Conservation (phyloP, 2,113 vertebrate species). For the Pomatorhinus ruficollis region DNA sequence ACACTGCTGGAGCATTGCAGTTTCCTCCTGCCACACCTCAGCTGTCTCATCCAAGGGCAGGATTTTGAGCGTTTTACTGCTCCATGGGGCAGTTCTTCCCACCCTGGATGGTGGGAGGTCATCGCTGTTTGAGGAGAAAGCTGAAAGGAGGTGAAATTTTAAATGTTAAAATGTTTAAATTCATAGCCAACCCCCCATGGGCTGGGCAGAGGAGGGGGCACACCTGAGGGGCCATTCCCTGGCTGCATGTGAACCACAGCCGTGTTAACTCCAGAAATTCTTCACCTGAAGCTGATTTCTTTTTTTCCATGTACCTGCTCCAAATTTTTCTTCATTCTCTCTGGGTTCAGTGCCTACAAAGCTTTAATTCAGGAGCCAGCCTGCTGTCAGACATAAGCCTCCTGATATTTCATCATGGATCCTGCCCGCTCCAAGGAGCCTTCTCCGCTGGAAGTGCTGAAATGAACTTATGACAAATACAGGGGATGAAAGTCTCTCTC, state of each 20-base stretch:
- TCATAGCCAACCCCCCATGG: not conserved
- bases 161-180: not conserved
- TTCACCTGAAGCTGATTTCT: not conserved
- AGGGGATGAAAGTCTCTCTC: slow-evolving; percentile 15
- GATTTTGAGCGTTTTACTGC: not conserved
- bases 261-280: accelerated
- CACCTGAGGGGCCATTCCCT: not conserved
- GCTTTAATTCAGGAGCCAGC: not conserved
- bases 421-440: not conserved
- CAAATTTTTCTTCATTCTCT: not conserved
- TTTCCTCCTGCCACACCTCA: not conserved
- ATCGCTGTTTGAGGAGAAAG: accelerated
- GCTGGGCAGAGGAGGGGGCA: not conserved
- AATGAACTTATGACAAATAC: slow-evolving; percentile 5
- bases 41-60: not conserved
- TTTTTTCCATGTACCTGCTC: not conserved
- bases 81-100: accelerated
- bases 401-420: not conserved
- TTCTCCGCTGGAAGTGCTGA: not conserved
- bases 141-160: not conserved
- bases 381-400: not conserved
- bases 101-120: accelerated
- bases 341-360: not conserved
- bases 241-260: not conserved
- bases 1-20: not conserved